phyloP scores from a whole-genome alignment of 2,888 invertebrate species.

The Lampropteryx suffumata region DNA sequence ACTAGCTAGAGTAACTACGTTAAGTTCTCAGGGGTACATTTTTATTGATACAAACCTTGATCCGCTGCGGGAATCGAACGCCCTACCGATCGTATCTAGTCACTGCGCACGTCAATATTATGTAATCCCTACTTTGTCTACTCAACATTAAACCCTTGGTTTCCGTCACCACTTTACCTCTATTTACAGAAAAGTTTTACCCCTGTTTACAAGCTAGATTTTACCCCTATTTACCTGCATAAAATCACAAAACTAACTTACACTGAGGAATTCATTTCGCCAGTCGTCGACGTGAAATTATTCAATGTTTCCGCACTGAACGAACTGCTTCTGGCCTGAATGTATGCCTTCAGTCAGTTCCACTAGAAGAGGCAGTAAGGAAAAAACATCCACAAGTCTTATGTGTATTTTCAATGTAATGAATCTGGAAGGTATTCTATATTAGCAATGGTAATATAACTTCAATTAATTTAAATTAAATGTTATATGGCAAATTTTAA shows the following conservation, averaged over 20 bases:
- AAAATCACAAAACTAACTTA: conserved; percentile 5
- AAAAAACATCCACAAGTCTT: too few species aligned
- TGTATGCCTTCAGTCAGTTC: conserved; percentile 37
- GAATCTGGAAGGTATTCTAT: too few species aligned
- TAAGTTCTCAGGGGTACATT: too few species aligned
- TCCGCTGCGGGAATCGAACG: too few species aligned
- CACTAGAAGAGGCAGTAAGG: conserved; percentile 12
- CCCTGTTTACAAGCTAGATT: conserved; percentile 3
- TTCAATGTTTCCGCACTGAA: conserved; percentile 60
- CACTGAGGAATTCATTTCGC: conserved; percentile 46
- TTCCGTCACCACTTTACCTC: background rate
- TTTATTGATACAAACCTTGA: too few species aligned
- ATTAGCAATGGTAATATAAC: too few species aligned
- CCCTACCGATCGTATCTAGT: too few species aligned
- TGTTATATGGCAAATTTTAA: too few species aligned
- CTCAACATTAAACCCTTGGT: background rate
- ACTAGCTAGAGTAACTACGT: too few species aligned
- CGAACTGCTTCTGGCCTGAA: conserved; percentile 48
- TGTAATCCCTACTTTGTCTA: background rate
- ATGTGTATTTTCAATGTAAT: too few species aligned
- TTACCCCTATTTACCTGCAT: conserved; percentile 4
- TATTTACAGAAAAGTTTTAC: background rate
- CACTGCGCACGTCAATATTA: too few species aligned
- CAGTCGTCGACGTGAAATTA: conserved; percentile 52
- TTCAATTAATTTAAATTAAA: too few species aligned